Evolutionary conservation across 2,888 invertebrate species (phyloP), one percentile per base, ranked within the genome.

Genomic region (Oscheius onirici): DNA sequence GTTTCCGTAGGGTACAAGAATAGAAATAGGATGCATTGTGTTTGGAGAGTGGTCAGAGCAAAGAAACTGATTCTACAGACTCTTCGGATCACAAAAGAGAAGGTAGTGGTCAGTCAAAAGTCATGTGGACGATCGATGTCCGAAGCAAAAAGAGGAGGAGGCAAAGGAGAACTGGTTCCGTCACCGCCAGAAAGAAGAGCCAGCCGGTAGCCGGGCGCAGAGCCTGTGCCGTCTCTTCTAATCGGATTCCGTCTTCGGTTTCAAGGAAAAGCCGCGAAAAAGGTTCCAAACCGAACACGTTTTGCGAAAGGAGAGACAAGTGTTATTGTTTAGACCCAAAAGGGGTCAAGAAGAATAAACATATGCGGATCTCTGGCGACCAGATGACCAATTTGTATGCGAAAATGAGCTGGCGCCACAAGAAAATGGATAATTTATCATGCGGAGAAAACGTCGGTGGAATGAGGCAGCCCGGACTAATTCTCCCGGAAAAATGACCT

Each of bases 391-490:
- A 58, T 41, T 58, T 40, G 61, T 46, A 61, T 44, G 46, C 26
- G 44, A 17, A 58, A 58, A 58, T 58, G 55, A 17, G 26, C 41
- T 58, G n/a, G 41, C 41, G 58, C 41, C 41, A 41, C 5, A 11
- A 58, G 20, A 46, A 46, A 46, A 11, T 58, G 58, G 58, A 22
- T 58, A 40, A 58, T 58, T 58, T 58, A 58, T 58, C 58, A 58
- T 41, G 3, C 40, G 40, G 10, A 22, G 43, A 15, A 34, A 20
- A 34, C 34, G 34, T n/a, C n/a, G 8, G 34, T 6, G 8, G 34
- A 34, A 34, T 34, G 34, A 34, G 34, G 34, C 34, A 34, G 34
- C 8, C n/a, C 34, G 34, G 5, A 34, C 34, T 34, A n/a, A n/a
- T n/a, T n/a, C n/a, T n/a, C n/a, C n/a, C n/a, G n/a, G n/a, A n/a